phyloP scores from a whole-genome alignment of 2,113 vertebrate species.

The Lepisosteus oculatus region DNA sequence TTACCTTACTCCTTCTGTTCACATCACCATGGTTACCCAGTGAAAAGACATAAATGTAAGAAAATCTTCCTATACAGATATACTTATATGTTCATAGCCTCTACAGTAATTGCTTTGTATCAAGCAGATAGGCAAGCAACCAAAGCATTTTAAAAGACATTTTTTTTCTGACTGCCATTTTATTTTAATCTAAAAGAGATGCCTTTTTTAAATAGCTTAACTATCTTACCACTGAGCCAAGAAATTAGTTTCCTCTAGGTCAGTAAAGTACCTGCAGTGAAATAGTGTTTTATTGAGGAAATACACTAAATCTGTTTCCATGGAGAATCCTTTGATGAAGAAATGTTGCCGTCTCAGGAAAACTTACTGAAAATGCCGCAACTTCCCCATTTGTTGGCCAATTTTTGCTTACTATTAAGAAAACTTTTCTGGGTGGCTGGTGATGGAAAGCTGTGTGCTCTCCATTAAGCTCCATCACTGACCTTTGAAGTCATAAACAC shows the following conservation, averaged over 20 bases:
- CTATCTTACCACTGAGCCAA: background rate
- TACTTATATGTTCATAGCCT: background rate
- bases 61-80: background rate
- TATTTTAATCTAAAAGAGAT: background rate
- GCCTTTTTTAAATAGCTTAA: background rate
- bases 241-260: constrained; percentile 1
- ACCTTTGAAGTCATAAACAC: too few relatives aligned
- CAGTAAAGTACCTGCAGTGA: background rate
- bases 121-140: too few relatives aligned
- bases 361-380: too few relatives aligned
- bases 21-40: background rate
- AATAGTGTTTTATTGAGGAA: background rate
- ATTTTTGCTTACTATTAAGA: too few relatives aligned
- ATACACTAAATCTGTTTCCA: background rate
- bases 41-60: background rate
- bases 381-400: too few relatives aligned
- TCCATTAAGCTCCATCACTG: too few relatives aligned
- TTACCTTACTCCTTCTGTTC: background rate
- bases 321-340: background rate
- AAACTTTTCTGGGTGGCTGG: too few relatives aligned
- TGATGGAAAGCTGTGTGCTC: too few relatives aligned
- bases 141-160: too few relatives aligned
- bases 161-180: too few relatives aligned
- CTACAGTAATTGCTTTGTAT: too few relatives aligned
- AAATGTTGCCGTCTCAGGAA: background rate